Evolutionary conservation across 2,797 vertebrate species (phyloP), one percentile per base, ranked within the genome.

Genomic region (Etheostoma perlongum): DNA sequence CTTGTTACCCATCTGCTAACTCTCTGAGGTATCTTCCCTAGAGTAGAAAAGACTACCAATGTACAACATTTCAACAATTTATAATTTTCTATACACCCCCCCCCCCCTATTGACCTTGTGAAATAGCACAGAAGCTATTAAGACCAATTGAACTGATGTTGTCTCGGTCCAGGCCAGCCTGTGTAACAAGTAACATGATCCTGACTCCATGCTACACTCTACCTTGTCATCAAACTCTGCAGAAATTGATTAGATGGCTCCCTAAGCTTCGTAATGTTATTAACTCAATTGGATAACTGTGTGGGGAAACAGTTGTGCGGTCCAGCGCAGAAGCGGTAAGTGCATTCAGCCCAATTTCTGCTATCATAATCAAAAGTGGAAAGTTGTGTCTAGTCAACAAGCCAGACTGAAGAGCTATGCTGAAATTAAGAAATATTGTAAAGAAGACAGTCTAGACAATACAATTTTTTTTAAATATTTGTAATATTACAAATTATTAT

Each of bases 261-360:
- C 84, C 83, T 78, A 70, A 88, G 91, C 88, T 81, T 87, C 81
- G 79, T 92, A 93, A 94, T 92, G 85, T 74, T 88, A 91, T 95
- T 94, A 94, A 70, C 89, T 90, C 85, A 81, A 92, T 90, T 90
- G 89, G 89, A 92, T 93, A 93, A 92, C 84, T 71, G 88, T 76
- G 86, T 84, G 78, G 82, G 84, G 88, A 87, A 83, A 88, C 79
- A 74, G 89, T 83, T 88, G 81, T 74, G 88, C 42, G 82, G 75
- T 90, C 79, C 76, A 23, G 66, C 48, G 78, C 72, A 78, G 83
- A 77, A 69, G 81, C 79, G 65, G 68, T 86, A 88, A 93, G 90
- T 94, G 89, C 88, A 89, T 94, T 94, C 91, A 91, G 92, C 90
- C 91, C 84, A 90, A 91, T 93, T 92, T 93, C 85, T 92, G 90